Conservation (phyloP, 2,797 vertebrate genomes). For the Antennarius maculatus region DNA sequence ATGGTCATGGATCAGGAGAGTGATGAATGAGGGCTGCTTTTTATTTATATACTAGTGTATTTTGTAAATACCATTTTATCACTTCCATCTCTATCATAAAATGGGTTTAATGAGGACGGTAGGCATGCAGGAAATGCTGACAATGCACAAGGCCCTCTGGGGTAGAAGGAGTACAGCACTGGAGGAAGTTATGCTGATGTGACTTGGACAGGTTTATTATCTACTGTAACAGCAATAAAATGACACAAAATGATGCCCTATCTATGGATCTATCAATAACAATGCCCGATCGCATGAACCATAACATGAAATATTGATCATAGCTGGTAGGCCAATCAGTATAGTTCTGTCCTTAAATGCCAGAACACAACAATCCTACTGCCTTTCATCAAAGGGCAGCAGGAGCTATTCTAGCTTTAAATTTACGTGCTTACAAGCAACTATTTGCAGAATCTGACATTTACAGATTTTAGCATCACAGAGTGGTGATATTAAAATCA, state of each 20-base stretch:
- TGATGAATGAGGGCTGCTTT: conserved; percentile 56
- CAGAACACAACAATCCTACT: conserved; percentile 13
- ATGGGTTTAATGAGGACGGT: conserved; percentile 62
- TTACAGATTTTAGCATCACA: background rate
- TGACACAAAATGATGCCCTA: background rate
- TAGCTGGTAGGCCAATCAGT: conserved; percentile 41
- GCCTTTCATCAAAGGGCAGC: conserved; percentile 21
- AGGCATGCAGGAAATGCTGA: conserved; percentile 49
- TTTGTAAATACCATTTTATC: conserved; percentile 51
- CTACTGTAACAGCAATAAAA: conserved; percentile 31
- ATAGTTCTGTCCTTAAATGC: conserved; percentile 45
- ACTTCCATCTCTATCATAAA: conserved; percentile 53
- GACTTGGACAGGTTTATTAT: conserved; percentile 35
- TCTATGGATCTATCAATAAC: conserved; percentile 31
- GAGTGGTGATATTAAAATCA: background rate
- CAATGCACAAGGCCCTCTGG: conserved; percentile 25
- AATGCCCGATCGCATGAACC: conserved; percentile 29
- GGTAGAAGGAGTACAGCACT: conserved; percentile 33
- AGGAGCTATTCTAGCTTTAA: conserved; percentile 2
- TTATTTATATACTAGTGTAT: conserved; percentile 51
- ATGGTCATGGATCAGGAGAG: conserved; percentile 47
- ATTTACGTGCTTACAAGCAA: background rate
- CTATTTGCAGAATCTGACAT: background rate
- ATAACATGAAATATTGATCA: conserved; percentile 47
- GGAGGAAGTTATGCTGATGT: conserved; percentile 3